Evolutionary conservation across 2,797 vertebrate genomes (phyloP).

Genomic region (Anisognathus igniventris): DNA sequence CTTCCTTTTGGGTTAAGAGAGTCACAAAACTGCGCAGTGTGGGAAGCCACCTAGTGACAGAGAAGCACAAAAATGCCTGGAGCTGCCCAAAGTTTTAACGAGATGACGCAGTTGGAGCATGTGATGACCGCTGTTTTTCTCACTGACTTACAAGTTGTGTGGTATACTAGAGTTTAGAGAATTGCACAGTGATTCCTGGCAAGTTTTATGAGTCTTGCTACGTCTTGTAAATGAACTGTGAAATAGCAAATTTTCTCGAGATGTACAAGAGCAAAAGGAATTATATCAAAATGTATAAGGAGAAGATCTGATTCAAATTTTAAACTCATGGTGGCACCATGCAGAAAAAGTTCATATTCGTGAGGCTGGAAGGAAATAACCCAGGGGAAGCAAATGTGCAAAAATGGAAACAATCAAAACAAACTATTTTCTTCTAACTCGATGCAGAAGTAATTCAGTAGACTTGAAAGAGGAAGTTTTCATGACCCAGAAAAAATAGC

Average conservation of each 20-base stretch:
- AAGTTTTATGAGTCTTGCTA: background rate
- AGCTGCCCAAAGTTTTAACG: slow-evolving; percentile 12
- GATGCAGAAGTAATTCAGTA: background rate
- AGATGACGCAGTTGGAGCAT: slow-evolving; percentile 44
- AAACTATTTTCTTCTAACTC: background rate
- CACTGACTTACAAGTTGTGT: background rate
- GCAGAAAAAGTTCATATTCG: background rate
- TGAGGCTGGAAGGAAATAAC: background rate
- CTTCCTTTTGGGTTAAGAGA: background rate
- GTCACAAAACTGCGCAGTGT: background rate
- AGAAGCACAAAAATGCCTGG: slow-evolving; percentile 24
- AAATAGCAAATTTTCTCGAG: background rate
- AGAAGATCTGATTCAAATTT: background rate
- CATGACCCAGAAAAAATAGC: background rate
- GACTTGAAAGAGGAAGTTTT: background rate
- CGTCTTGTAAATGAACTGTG: background rate
- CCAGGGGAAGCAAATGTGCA: background rate
- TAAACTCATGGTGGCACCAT: background rate
- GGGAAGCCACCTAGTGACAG: slow-evolving; percentile 54
- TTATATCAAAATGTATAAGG: background rate
- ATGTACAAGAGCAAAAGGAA: background rate
- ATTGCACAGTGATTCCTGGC: background rate
- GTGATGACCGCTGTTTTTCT: slow-evolving; percentile 9
- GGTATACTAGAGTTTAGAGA: background rate
- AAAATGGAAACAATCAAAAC: slow-evolving; percentile 24